phyloP scores from a whole-genome alignment of 1,140 invertebrate species.

The Druon quercuslanigerum region DNA sequence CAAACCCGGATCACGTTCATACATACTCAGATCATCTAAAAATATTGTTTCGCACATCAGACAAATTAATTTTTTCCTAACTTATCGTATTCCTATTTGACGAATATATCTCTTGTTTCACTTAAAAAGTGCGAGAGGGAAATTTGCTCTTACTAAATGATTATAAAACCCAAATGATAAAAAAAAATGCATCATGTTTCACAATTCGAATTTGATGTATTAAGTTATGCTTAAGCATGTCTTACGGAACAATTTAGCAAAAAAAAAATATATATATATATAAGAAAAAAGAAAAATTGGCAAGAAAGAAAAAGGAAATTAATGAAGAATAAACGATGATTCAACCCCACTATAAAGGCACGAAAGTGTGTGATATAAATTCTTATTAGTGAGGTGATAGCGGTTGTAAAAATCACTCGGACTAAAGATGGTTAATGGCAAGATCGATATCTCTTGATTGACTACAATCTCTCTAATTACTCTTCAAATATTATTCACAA shows the following conservation, averaged over 20 bases:
- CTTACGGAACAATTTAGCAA: background rate
- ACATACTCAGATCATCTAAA: no score
- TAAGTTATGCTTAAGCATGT: background rate
- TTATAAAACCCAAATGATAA: no score
- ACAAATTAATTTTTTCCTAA: no score
- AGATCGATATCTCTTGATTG: background rate
- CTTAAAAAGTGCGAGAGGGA: no score
- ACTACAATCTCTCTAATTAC: conserved; percentile 26
- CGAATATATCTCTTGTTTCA: no score
- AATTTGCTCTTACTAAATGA: no score
- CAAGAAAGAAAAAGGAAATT: conserved; percentile 46
- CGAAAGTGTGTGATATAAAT: conserved; percentile 56
- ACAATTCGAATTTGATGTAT: no score
- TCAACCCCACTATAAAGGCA: conserved; percentile 46
- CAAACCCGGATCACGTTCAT: no score
- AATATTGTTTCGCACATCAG: no score
- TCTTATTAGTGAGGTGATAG: conserved; percentile 59
- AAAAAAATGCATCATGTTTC: no score
- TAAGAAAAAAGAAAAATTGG: conserved; percentile 42
- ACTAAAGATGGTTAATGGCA: background rate
- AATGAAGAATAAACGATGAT: conserved; percentile 59
- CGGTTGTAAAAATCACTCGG: conserved; percentile 48
- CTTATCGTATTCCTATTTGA: no score
- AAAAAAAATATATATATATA: no score
- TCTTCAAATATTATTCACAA: conserved; percentile 18